Conservation (phyloP, 2,888 invertebrate species). For the Molorchus minor region DNA sequence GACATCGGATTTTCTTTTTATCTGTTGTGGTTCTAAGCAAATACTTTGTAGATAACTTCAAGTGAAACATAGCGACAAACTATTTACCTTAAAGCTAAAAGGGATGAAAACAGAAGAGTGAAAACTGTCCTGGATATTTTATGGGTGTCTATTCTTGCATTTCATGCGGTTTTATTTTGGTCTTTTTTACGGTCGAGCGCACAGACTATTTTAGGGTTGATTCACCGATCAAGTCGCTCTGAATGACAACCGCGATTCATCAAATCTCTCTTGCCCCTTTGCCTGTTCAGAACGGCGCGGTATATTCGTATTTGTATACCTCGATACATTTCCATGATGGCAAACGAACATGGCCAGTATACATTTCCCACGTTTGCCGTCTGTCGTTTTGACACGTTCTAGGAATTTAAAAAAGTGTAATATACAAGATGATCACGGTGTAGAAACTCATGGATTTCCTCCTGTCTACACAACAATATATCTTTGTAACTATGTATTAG, state of each 20-base stretch:
- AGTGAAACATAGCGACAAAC: neutral
- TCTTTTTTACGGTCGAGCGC: slow-evolving; percentile 51
- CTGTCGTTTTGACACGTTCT: slow-evolving; percentile 2
- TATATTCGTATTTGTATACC: slow-evolving; percentile 29
- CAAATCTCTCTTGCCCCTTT: slow-evolving; percentile 41
- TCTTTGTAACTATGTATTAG: too few species aligned
- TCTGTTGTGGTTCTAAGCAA: too few species aligned
- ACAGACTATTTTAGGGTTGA: slow-evolving; percentile 54
- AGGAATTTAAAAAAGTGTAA: too few species aligned
- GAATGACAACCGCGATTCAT: slow-evolving; percentile 52
- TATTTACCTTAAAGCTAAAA: slow-evolving; percentile 10
- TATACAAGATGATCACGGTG: neutral
- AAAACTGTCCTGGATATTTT: slow-evolving; percentile 38
- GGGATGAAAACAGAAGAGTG: slow-evolving; percentile 22
- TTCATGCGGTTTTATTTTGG: slow-evolving; percentile 40
- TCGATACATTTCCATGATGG: slow-evolving; percentile 13
- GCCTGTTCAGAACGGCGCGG: slow-evolving; percentile 14
- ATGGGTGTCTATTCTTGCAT: slow-evolving; percentile 39
- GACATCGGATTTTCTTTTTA: too few species aligned
- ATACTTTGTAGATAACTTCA: too few species aligned
- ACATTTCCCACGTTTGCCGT: slow-evolving; percentile 10
- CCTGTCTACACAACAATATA: too few species aligned
- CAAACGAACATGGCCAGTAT: neutral
- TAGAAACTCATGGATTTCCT: too few species aligned
- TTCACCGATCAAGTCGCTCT: slow-evolving; percentile 51